A percentile compares a stretch with the other conserved stretches of the same genome.
These are phyloP conservation scores for Smittia aterrima DNA, from an alignment of 2,888 invertebrate genomes.

Conservation along the genomic window DNA sequence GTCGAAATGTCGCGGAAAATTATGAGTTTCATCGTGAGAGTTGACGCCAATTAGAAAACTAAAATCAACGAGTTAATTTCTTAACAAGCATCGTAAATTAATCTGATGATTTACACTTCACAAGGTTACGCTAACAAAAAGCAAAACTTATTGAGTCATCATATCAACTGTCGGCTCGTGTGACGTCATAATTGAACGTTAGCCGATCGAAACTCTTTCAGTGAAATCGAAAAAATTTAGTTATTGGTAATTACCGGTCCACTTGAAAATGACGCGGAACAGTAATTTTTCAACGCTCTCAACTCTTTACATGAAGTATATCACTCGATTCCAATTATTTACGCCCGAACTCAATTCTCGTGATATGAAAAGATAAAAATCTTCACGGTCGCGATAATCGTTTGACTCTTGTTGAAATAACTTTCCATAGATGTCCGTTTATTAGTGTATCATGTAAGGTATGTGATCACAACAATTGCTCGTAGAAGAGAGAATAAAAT, in stretches of 20 bases:
- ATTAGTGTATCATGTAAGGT: slow-evolving; percentile 37
- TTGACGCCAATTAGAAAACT: slow-evolving; percentile 6
- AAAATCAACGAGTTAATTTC: neutral
- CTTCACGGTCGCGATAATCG: slow-evolving; percentile 5
- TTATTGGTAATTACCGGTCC: neutral
- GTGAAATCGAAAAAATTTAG: neutral
- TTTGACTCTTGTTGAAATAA: neutral
- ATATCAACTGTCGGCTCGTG: neutral
- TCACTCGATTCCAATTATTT: slow-evolving; percentile 13
- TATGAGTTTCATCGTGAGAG: neutral
- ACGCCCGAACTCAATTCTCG: neutral
- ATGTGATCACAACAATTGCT: slow-evolving; percentile 28
- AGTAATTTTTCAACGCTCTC: neutral
- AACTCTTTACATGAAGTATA: neutral
- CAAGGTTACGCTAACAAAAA: slow-evolving; percentile 11
- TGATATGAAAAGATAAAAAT: slow-evolving; percentile 11
- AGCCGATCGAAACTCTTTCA: neutral
- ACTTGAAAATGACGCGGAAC: too few species aligned
- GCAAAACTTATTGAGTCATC: neutral
- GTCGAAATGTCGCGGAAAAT: slow-evolving; percentile 20
- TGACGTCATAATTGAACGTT: slow-evolving; percentile 25
- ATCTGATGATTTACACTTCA: neutral
- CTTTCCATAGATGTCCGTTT: slow-evolving; percentile 4
- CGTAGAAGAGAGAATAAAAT: neutral
- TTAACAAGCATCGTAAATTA: neutral